phyloP scores from a whole-genome alignment of 2,888 invertebrate genomes.

The Aporophyla nigra region DNA sequence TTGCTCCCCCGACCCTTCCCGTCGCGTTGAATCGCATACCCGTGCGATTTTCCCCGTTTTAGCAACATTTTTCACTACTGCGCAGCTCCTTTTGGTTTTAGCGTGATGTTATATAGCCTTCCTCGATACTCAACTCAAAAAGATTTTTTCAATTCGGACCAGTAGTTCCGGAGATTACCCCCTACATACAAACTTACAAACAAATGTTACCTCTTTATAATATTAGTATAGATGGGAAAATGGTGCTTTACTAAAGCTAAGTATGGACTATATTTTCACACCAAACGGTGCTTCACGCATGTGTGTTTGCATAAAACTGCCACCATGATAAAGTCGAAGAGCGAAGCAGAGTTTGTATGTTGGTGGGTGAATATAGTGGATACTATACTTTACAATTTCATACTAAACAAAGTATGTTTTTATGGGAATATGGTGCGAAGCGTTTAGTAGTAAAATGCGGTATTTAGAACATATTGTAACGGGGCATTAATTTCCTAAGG shows the following conservation, averaged over 20 bases:
- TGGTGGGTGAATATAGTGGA: background rate
- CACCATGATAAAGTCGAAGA: background rate
- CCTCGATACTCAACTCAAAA: too few relatives aligned
- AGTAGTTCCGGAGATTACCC: too few relatives aligned
- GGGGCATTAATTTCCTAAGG: conserved; percentile 2
- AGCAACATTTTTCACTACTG: too few relatives aligned
- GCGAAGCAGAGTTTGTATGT: background rate
- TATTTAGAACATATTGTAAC: background rate
- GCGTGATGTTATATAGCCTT: too few relatives aligned
- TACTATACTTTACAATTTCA: conserved; percentile 33
- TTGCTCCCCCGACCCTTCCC: too few relatives aligned
- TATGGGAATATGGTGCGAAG: conserved; percentile 8
- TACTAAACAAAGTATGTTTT: conserved; percentile 36
- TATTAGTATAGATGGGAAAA: too few relatives aligned
- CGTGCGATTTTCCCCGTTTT: too few relatives aligned
- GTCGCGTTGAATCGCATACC: too few relatives aligned
- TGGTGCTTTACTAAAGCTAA: conserved; percentile 22
- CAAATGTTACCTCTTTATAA: too few relatives aligned
- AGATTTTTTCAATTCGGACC: too few relatives aligned
- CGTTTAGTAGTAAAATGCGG: conserved; percentile 25
- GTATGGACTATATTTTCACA: conserved; percentile 4
- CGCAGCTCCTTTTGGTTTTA: too few relatives aligned
- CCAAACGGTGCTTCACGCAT: background rate
- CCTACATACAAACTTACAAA: too few relatives aligned
- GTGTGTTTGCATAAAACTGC: background rate